Base-by-base conservation (phyloP, 1,140 invertebrate genomes). In the Drosophila suzukii region DNA sequence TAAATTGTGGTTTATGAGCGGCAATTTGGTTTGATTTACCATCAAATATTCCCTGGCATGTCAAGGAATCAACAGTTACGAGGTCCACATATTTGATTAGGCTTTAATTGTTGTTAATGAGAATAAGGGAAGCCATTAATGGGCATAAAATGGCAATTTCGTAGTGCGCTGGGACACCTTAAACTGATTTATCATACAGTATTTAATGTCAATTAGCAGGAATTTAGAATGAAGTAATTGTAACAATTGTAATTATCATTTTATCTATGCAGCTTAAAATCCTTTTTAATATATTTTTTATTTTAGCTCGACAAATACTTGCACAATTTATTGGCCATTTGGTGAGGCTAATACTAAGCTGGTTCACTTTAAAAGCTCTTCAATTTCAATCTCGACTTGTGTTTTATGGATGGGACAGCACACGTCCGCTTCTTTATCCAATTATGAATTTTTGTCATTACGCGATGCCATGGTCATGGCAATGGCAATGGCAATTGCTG, bases 361-460 rank as follows among this genome's bases (percentile, higher is more conserved):
- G 36, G 17, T 11, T 17, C 11, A 15, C 46, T 53, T 36, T 57
- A 47, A 70, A 70, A 57, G 24, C 65, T 57, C 41, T 70, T 71
- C 51, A 70, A 66, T 66, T 75, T 59, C 61, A 75, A 75, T 75
- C 71, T 65, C 59, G 59, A 6, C 44, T 34, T 36, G 46, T 44
- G 15, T 24, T 62, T 57, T 57, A 47, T 47, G 54, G 54, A 56
- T 41, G 49, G 61, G 34, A 44, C 41, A 38, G 56, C 65, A 81
- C 80, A 89, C 80, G 84, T 79, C 70, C 68, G 61, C 77, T 75
- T 81, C 88, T 91, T 91, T 91, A 91, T 91, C 88, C 88, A 91
- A 91, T 91, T 91, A 91, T 91, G 88, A 88, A 91, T 88, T 84
- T 86, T 88, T 88, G 82, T 91, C 88, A 88, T 89, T 89, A 89